A percentile compares a stretch with the other conserved stretches of the same genome.
Conservation (phyloP, 2,797 vertebrate genomes). For the Macroramphosus scolopax region DNA sequence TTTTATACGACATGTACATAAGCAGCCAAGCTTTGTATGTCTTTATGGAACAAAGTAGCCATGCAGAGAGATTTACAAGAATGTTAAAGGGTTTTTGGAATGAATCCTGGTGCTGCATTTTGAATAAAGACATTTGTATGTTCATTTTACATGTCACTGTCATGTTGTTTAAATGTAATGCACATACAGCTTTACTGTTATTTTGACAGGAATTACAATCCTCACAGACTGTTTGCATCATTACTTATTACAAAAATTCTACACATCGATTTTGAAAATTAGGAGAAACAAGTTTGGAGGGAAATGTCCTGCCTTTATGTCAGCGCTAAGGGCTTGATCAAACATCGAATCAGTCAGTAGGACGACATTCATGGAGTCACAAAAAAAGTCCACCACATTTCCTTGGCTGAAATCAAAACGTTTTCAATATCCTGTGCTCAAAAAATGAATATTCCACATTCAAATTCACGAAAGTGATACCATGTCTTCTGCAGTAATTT, state of each 20-base stretch:
- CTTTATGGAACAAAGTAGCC: slow-evolving; percentile 52
- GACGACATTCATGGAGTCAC: slow-evolving; percentile 59
- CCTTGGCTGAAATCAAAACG: slow-evolving; percentile 14
- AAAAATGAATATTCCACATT: slow-evolving; percentile 39
- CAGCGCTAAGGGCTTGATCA: slow-evolving; percentile 17
- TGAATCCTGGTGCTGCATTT: slow-evolving; percentile 43
- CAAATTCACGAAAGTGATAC: slow-evolving; percentile 23
- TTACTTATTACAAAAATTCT: slow-evolving; percentile 40
- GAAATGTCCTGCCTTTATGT: slow-evolving; percentile 37
- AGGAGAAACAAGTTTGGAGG: slow-evolving; percentile 9
- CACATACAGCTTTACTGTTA: slow-evolving; percentile 33
- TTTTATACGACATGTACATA: slow-evolving; percentile 59
- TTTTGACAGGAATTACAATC: slow-evolving; percentile 42
- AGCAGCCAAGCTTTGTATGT: slow-evolving; percentile 59
- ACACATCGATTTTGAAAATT: slow-evolving; percentile 21
- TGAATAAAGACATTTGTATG: slow-evolving; percentile 44
- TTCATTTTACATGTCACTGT: slow-evolving; percentile 38
- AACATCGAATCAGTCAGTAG: slow-evolving; percentile 21
- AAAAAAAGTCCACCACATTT: slow-evolving; percentile 26
- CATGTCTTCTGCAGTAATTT: slow-evolving; percentile 4
- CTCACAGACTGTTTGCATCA: slow-evolving; percentile 33
- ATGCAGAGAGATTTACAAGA: slow-evolving; percentile 63
- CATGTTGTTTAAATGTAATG: slow-evolving; percentile 35
- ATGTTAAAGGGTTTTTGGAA: slow-evolving; percentile 56
- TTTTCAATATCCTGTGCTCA: slow-evolving; percentile 22